These are phyloP conservation scores for Sanderia malayensis DNA, from an alignment of 30 jellyfish, hydroid and myxozoan genomes.

Conservation along the genomic window DNA sequence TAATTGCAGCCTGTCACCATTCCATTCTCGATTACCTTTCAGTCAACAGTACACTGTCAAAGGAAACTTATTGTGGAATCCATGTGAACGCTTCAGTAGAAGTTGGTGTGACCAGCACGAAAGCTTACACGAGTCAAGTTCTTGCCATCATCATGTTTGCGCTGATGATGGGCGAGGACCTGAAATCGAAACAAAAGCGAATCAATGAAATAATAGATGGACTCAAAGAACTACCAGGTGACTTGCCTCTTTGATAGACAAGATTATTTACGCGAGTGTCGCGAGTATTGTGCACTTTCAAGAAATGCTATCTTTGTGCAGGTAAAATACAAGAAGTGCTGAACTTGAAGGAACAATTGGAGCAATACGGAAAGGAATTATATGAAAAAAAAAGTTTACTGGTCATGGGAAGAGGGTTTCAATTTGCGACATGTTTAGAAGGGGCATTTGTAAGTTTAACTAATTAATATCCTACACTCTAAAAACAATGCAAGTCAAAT, in stretches of 20 bases:
- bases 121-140: constrained; percentile 86
- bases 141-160: constrained; percentile 82
- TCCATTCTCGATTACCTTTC: too few relatives aligned
- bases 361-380: constrained; percentile 40
- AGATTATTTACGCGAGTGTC: too few relatives aligned
- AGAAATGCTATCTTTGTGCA: not conserved
- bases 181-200: constrained; percentile 48
- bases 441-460: constrained; percentile 84
- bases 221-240: constrained; percentile 69
- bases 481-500: too few relatives aligned
- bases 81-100: constrained; percentile 87
- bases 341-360: constrained; percentile 32
- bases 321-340: constrained; percentile 57
- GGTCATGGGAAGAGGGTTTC: constrained; percentile 92
- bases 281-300: too few relatives aligned
- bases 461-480: too few relatives aligned
- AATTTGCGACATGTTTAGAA: constrained; percentile 84
- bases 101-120: constrained; percentile 95
- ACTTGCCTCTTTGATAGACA: too few relatives aligned
- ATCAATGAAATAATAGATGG: constrained; percentile 63
- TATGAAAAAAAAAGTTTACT: constrained; percentile 54
- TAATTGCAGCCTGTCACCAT: too few relatives aligned
- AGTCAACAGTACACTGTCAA: constrained; percentile 75
- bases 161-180: constrained; percentile 77
- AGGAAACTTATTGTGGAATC: constrained; percentile 83